Evolutionary conservation across 2,113 vertebrate genomes (phyloP), one percentile per base, ranked within the genome.

Genomic region (Phyllostomus discolor): DNA sequence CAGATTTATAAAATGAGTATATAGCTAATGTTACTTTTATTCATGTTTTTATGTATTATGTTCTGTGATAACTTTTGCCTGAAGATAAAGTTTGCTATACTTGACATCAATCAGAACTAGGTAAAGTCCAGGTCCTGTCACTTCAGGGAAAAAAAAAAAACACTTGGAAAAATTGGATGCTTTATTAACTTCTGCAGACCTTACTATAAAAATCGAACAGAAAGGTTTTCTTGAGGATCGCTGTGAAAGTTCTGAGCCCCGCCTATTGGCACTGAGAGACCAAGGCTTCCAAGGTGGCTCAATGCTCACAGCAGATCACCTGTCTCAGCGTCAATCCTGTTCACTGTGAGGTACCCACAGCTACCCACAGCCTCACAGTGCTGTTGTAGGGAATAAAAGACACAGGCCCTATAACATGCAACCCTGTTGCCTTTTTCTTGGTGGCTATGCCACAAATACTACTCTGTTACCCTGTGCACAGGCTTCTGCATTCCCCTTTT

Each of bases 331-430:
- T 54, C 59, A 16, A 2, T 38, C 16, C 16, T 48, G 33, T 31
- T 2, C 31, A 43, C 14, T 15, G 22, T 10, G 3, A 12, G 5
- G 4, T 38, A 9, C 17, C 31, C 79, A 41, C 12, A 38, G 0
- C 22, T 54, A 2, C n/a, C 43, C 15, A 1, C 11, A 43, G 64
- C 48, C 78, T 69, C 7, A 17, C 28, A 41, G 41, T 28, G 26
- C 19, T 11, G 0, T 1, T 26, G 1, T 33, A n/a, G 12, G 10
- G 10, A 4, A 73, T 19, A 2, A n/a, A 73, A 72, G 7, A n/a
- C 50, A 38, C 41, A 54, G 31, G 50, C 41, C 22, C 17, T 4
- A 46, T 41, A 33, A n/a, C 33, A 1, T 0, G 8, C 4, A 20
- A 24, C 15, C 15, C 50, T 0, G 3, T 8, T 2, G 52, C 43